phyloP scores from a whole-genome alignment of 2,797 vertebrate species.

The Distichodus sexfasciatus region DNA sequence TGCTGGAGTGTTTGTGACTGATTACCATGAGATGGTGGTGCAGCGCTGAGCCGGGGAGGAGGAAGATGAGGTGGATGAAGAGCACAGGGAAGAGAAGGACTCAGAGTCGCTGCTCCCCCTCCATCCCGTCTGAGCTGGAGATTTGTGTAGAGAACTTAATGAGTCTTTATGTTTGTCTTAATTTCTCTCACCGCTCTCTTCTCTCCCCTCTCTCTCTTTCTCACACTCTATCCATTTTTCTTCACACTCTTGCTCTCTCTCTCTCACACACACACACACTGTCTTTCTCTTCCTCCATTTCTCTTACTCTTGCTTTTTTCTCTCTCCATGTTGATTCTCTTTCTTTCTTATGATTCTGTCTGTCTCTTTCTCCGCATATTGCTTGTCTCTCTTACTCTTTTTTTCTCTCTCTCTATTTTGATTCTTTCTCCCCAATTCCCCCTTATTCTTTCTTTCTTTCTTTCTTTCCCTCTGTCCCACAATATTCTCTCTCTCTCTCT shows the following conservation, averaged over 20 bases:
- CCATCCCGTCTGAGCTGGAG: not conserved
- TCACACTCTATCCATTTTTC: no score
- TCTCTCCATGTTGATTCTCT: conserved; percentile 7
- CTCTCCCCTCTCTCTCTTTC: not conserved
- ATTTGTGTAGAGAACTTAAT: not conserved
- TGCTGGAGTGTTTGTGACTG: no score
- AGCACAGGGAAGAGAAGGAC: no score
- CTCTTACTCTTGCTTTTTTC: not conserved
- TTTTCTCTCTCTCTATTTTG: not conserved
- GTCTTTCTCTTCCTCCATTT: not conserved
- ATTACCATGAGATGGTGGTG: no score
- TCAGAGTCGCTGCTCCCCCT: no score
- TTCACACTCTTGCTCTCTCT: not conserved
- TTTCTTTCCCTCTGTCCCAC: conserved; percentile 32
- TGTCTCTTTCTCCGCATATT: not conserved
- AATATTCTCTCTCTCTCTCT: not conserved
- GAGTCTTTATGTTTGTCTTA: not conserved
- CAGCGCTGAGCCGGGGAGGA: no score
- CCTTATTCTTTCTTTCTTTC: conserved; percentile 10
- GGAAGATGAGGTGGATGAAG: no score
- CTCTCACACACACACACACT: conserved; percentile 17
- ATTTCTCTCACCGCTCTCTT: not conserved
- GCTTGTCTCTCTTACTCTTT: conserved; percentile 22
- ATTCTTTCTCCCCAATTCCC: no score
- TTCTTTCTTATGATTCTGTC: no score